phyloP scores from a whole-genome alignment of 2,888 invertebrate genomes.

The Oligia latruncula region DNA sequence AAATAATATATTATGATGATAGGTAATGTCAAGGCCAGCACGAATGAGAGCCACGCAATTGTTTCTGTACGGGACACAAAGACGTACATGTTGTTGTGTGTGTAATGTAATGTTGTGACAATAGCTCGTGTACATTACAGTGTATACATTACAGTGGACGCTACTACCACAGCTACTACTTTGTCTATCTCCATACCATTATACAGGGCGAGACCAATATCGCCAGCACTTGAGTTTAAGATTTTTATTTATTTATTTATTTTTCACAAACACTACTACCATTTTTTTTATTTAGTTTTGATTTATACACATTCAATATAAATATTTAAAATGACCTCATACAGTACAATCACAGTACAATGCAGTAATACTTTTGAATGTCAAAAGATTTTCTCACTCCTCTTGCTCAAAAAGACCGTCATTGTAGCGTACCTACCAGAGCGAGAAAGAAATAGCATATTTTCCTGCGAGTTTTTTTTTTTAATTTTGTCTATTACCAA shows the following conservation, averaged over 20 bases:
- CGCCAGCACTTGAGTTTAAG: not conserved
- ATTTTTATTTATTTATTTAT: too few relatives aligned
- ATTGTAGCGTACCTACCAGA: too few relatives aligned
- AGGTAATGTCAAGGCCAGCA: slow-evolving; percentile 19
- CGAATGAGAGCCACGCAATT: slow-evolving; percentile 4
- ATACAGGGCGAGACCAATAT: slow-evolving; percentile 17
- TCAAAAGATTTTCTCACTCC: not conserved
- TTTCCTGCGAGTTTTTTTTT: too few relatives aligned
- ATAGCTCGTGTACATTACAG: slow-evolving; percentile 10
- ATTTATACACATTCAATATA: not conserved
- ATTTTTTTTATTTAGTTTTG: too few relatives aligned
- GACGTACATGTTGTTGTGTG: not conserved
- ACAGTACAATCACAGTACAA: too few relatives aligned
- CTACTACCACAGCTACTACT: not conserved
- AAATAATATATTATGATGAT: not conserved
- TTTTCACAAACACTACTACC: too few relatives aligned
- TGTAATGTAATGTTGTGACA: not conserved
- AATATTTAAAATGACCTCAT: not conserved
- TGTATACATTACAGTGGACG: not conserved
- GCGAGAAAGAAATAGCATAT: too few relatives aligned
- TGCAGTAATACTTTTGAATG: not conserved
- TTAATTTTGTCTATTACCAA: too few relatives aligned
- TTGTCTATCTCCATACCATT: not conserved
- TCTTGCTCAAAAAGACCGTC: too few relatives aligned
- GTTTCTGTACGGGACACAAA: not conserved